phyloP scores from a whole-genome alignment of 2,113 vertebrate genomes.

The Sinocyclocheilus grahami region DNA sequence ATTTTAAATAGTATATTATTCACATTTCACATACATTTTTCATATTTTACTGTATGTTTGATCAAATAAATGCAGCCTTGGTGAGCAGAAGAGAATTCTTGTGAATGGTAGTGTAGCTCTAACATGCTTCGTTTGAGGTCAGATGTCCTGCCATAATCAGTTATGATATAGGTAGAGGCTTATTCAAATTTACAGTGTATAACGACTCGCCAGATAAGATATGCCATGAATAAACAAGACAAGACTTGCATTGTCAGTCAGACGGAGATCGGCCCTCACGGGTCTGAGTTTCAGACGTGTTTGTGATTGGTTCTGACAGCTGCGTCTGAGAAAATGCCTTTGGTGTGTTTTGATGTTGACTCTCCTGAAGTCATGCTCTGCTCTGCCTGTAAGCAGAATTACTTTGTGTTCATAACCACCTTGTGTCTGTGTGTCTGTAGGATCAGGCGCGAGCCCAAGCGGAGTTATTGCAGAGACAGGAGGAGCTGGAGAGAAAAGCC shows the following conservation, averaged over 20 bases:
- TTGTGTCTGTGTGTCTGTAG: conserved; percentile 64
- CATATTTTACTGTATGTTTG: neutral
- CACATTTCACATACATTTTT: too few species aligned
- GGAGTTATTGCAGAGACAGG: conserved; percentile 91
- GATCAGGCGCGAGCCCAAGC: conserved; percentile 86
- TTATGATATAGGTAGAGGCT: neutral
- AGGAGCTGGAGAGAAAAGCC: conserved; percentile 96
- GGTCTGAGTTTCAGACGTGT: neutral
- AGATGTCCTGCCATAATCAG: neutral
- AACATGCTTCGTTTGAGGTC: too few species aligned
- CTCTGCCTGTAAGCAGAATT: neutral
- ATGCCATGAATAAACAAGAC: neutral
- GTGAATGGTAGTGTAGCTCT: neutral
- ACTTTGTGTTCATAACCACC: neutral
- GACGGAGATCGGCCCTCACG: neutral
- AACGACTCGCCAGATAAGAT: neutral
- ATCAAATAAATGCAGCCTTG: neutral
- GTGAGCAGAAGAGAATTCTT: neutral
- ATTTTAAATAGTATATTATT: neutral
- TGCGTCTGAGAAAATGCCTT: neutral
- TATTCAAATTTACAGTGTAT: neutral
- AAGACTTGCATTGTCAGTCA: neutral
- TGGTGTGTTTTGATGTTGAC: neutral
- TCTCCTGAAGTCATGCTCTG: neutral
- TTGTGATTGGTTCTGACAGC: conserved; percentile 15